A percentile compares a stretch with the other conserved stretches of the same genome.
Evolutionary conservation across 2,888 invertebrate genomes (phyloP).

Genomic region (Hyles lineata): DNA sequence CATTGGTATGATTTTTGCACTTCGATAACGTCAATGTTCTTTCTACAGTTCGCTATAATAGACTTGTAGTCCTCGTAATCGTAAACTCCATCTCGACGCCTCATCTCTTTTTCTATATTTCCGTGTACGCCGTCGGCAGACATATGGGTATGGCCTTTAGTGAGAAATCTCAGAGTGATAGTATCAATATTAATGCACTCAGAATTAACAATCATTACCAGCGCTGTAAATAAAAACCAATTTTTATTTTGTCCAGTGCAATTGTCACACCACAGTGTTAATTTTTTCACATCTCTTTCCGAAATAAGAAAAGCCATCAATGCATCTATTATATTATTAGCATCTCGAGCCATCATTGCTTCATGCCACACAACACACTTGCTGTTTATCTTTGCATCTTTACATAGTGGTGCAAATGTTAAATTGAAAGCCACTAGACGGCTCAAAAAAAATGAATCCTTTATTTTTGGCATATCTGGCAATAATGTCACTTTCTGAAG

Average conservation of each 20-base stretch:
- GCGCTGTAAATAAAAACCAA: slow-evolving; percentile 25
- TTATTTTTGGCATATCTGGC: slow-evolving; percentile 25
- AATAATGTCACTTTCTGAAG: slow-evolving; percentile 33
- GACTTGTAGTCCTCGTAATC: no score
- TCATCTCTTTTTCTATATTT: slow-evolving; percentile 31
- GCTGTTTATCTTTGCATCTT: slow-evolving; percentile 33
- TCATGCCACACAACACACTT: slow-evolving; percentile 38
- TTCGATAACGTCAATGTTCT: no score
- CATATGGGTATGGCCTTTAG: slow-evolving; percentile 37
- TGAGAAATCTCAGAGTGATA: slow-evolving; percentile 33
- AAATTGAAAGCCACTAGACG: slow-evolving; percentile 36
- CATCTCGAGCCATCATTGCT: slow-evolving; percentile 36
- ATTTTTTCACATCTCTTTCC: slow-evolving; percentile 6
- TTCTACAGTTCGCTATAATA: no score
- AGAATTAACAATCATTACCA: slow-evolving; percentile 30
- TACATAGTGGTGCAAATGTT: slow-evolving; percentile 36
- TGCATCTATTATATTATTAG: slow-evolving; percentile 37
- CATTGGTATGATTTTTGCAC: no score
- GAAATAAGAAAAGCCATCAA: slow-evolving; percentile 34
- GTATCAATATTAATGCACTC: slow-evolving; percentile 31
- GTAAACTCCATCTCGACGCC: slow-evolving; percentile 31
- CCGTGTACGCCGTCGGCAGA: slow-evolving; percentile 34
- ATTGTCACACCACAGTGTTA: slow-evolving; percentile 6
- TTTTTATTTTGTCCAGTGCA: slow-evolving; percentile 12
- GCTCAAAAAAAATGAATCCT: slow-evolving; percentile 31